phyloP scores from a whole-genome alignment of 2,797 vertebrate species.

The Amblyraja radiata region DNA sequence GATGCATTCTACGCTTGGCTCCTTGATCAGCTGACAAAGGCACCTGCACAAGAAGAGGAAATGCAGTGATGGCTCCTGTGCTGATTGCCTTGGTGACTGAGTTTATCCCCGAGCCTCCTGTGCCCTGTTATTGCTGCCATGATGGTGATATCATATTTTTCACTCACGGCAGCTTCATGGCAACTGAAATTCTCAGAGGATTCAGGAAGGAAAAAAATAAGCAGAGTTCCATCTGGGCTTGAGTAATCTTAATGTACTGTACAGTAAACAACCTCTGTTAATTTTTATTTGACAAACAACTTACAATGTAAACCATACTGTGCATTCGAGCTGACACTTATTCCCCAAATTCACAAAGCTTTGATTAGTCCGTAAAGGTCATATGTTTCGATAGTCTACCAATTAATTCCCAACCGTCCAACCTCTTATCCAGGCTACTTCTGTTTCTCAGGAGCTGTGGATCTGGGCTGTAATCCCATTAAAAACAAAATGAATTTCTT shows the following conservation, averaged over 20 bases:
- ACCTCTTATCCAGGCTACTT: background rate
- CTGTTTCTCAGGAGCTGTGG: background rate
- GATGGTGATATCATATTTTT: slow-evolving; percentile 26
- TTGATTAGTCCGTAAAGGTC: background rate
- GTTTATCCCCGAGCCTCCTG: background rate
- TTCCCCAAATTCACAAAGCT: background rate
- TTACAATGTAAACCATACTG: too few species aligned
- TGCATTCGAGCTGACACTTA: background rate
- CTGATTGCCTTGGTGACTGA: background rate
- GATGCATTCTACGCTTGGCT: background rate
- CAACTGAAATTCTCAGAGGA: slow-evolving; percentile 27
- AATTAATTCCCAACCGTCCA: background rate
- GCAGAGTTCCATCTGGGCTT: slow-evolving; percentile 21
- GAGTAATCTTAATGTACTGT: background rate
- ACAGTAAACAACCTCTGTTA: slow-evolving; percentile 16
- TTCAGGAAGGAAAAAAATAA: slow-evolving; percentile 15
- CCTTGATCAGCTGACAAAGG: slow-evolving; percentile 15
- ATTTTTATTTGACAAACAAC: slow-evolving; percentile 16
- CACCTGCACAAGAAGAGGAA: background rate
- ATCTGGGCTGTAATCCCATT: background rate
- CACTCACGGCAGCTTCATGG: slow-evolving; percentile 16
- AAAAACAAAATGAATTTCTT: background rate
- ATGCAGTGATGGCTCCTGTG: background rate
- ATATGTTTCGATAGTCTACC: background rate
- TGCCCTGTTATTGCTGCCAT: slow-evolving; percentile 27